Conservation (phyloP, 2,113 vertebrate species). For the Desmodus rotundus region DNA sequence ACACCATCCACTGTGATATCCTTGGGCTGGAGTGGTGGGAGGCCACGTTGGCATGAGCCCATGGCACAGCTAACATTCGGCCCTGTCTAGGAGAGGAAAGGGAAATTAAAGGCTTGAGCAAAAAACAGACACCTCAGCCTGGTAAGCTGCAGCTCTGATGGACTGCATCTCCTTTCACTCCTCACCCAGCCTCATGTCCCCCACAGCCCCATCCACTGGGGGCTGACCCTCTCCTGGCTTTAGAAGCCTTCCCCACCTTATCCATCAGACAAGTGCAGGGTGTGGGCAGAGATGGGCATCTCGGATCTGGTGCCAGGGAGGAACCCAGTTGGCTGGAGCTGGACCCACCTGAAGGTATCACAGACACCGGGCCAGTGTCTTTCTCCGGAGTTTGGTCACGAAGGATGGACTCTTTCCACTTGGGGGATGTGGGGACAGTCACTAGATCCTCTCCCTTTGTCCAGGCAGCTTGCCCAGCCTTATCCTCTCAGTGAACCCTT, state of each 20-base stretch:
- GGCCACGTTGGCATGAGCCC: neutral
- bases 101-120: neutral
- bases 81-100: neutral
- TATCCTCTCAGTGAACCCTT: neutral
- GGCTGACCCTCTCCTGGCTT: neutral
- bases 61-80: neutral
- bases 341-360: neutral
- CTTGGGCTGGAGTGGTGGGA: neutral
- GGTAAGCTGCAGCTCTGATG: neutral
- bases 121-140: slow-evolving; percentile 2
- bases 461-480: neutral
- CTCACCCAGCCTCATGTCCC: too few relatives aligned
- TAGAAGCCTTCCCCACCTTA: neutral
- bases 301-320: neutral
- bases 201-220: too few relatives aligned
- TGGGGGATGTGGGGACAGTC: neutral
- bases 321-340: neutral
- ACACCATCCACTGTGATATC: neutral
- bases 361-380: slow-evolving; percentile 51
- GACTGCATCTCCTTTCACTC: neutral
- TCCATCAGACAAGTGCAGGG: neutral
- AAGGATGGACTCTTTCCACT: slow-evolving; percentile 48
- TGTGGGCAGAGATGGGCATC: neutral
- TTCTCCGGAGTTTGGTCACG: slow-evolving; percentile 78
- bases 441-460: neutral